Evolutionary conservation across 1,140 invertebrate species (phyloP), one percentile per base, ranked within the genome.

Genomic region (Drosophila rufa): DNA sequence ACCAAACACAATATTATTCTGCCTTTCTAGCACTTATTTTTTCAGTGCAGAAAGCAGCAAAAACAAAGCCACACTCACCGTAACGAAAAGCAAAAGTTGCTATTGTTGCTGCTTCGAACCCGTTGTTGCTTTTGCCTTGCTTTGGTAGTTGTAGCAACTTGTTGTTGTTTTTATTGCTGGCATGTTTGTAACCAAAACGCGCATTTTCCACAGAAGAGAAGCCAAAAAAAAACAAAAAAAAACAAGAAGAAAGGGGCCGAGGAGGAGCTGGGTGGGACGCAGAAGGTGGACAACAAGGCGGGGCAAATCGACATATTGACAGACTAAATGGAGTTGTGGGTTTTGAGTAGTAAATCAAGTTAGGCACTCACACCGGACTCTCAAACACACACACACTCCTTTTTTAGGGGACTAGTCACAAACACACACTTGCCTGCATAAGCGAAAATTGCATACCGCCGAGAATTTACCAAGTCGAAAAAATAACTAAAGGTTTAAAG

Each of bases 291-390:
- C 73, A 79, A 67, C 68, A 68, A 70, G 80, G 84, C 84, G 78
- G 77, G 79, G 51, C 87, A 91, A 87, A 91, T 91, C 87, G 87
- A 91, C 87, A 91, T 91, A 91, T 91, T 91, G 87, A 91, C 87
- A 91, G 87, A 87, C 83, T 86, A 91, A 91, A 91, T 82, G 87
- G 87, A 91, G 87, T 91, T 91, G 80, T 91, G 87, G 87, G 87
- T 91, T 91, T 91, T 87, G 87, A 91, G 87, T 91, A 91, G 87
- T 91, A 91, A 91, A 91, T 91, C 87, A 91, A 87, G 82, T 91
- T 83, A 86, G 84, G 66, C 77, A 89, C 85, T 89, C 67, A 68
- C 69, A 79, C 60, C 73, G 76, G 45, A 68, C 61, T 22, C 65
- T 46, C 70, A 80, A 30, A 38, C 46, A 51, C 46, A 55, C 55